Base-by-base conservation (phyloP, 1,140 invertebrate genomes). In the Cataglyphis hispanica region DNA sequence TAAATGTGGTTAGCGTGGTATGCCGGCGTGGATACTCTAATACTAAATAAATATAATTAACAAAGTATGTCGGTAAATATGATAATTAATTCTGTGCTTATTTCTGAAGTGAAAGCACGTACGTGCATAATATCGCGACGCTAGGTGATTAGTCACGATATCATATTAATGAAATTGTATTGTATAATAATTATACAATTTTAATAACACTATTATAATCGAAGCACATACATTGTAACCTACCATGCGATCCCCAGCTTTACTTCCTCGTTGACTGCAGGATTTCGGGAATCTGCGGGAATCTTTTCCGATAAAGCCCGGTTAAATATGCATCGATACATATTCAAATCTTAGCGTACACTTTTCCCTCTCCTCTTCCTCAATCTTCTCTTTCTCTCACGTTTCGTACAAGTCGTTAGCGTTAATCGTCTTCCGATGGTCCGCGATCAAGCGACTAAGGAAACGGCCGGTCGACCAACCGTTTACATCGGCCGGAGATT, bases 251-350 rank as follows among this genome's bases (percentile, higher is more conserved):
- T 46, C 64, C 2, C 46, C 77, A 19, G 53, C 50, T 60, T 22
- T 22, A 37, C 43, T 2, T 53, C 46, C 46, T 63, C 56, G 2
- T 43, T 6, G 46, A 78, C 50, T 67, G 53, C 40, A 8, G 76
- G 43, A 76, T 76, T 75, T 60, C n/a, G 34, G 40, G 40, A 75
- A 46, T 75, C 46, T n/a, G 50, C 64, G 64, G 27, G 25, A 60
- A 69, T 80, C 84, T 85, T 85, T 69, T 69, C 27, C 75, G 64
- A 70, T 60, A 58, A 50, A 50, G 53, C 84, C 86, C 81, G 86
- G 81, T 92, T 90, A 93, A 93, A 92, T 93, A 92, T 91, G 92
- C 92, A 86, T 91, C 90, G 91, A 94, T 94, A 94, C 92, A 94
- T 94, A 94, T 94, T 94, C 93, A 94, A 92, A 92, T 76, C 87